These are phyloP conservation scores for Clarias magur DNA, from an alignment of 2,113 vertebrate genomes.

Conservation along the genomic window DNA sequence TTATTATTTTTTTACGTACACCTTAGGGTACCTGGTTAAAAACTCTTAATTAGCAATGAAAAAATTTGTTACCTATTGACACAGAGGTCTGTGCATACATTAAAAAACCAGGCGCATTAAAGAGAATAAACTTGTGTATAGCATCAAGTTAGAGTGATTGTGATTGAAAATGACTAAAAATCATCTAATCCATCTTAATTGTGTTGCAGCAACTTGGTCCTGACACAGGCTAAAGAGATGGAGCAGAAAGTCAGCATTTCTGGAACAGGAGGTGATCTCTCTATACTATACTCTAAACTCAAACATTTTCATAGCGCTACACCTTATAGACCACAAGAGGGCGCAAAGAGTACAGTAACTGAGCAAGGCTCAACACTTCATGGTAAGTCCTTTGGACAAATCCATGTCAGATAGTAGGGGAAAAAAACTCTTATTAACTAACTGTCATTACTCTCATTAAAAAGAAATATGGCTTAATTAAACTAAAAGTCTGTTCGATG, in stretches of 20 bases:
- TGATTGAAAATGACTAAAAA: background rate
- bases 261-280: slow-evolving; percentile 23
- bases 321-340: slow-evolving; percentile 18
- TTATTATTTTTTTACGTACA: no score
- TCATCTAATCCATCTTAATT: background rate
- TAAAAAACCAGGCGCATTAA: background rate
- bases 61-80: background rate
- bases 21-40: background rate
- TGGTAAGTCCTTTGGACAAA: background rate
- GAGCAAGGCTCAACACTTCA: background rate
- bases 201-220: slow-evolving; percentile 63
- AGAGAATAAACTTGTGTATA: background rate
- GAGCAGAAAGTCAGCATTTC: slow-evolving; percentile 8
- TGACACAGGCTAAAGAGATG: slow-evolving; percentile 60
- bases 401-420: background rate
- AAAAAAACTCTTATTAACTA: background rate
- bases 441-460: background rate
- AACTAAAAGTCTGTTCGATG: background rate
- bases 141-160: background rate
- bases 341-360: background rate
- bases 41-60: background rate
- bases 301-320: background rate
- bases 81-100: background rate
- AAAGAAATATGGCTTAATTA: background rate
- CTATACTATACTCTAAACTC: background rate